phyloP scores from a whole-genome alignment of 2,888 invertebrate genomes.

The Sympetrum striolatum region DNA sequence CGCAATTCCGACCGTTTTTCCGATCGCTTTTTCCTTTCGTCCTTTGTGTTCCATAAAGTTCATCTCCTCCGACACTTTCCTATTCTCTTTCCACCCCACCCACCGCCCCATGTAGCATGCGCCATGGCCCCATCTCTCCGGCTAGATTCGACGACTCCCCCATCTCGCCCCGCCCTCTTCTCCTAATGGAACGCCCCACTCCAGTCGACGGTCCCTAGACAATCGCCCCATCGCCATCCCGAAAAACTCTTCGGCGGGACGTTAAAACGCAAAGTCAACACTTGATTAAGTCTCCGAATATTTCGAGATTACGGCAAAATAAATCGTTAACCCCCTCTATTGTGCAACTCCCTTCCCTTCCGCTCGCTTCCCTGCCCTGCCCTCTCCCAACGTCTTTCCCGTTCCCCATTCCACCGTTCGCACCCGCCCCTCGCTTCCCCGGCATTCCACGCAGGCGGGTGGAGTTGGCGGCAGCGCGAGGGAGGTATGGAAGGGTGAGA shows the following conservation, averaged over 20 bases:
- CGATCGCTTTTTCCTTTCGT: neutral
- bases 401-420: neutral
- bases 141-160: conserved; percentile 5
- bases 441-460: conserved; percentile 30
- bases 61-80: neutral
- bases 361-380: neutral
- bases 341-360: neutral
- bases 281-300: neutral
- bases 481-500: conserved; percentile 36
- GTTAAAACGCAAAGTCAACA: too few species aligned
- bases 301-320: neutral
- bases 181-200: neutral
- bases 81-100: neutral
- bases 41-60: neutral
- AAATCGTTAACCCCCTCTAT: neutral
- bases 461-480: neutral
- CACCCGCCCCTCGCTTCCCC: neutral
- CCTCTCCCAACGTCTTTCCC: conserved; percentile 32
- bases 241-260: neutral
- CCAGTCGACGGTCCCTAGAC: neutral
- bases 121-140: neutral
- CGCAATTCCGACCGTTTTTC: neutral
- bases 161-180: conserved; percentile 37
- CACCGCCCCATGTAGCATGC: neutral
- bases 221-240: neutral